Evolutionary conservation across 2,113 vertebrate genomes (phyloP).

Genomic region (Nycticryphes semicollaris): DNA sequence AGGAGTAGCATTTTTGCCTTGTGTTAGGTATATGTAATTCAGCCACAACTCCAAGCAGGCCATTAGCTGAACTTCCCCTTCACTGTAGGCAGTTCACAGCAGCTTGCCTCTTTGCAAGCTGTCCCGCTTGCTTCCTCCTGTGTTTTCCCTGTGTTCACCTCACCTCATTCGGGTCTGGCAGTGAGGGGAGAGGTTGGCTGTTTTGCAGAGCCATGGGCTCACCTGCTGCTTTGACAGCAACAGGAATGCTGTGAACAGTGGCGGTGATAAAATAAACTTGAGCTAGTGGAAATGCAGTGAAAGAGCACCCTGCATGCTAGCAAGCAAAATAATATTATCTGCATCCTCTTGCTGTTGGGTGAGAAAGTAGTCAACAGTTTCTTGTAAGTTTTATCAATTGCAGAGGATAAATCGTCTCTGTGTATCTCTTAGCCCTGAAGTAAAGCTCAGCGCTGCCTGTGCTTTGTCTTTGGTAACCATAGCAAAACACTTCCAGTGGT

Average conservation of each 20-base stretch:
- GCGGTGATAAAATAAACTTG: background rate
- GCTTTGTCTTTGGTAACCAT: background rate
- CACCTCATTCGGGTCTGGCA: accelerated
- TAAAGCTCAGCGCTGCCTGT: background rate
- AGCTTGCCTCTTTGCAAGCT: accelerated
- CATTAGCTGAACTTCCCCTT: background rate
- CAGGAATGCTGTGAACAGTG: accelerated
- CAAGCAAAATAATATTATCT: background rate
- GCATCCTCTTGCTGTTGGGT: background rate
- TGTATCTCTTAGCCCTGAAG: background rate
- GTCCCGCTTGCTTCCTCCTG: background rate
- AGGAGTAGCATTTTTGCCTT: background rate
- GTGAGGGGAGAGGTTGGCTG: accelerated
- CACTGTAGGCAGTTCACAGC: background rate
- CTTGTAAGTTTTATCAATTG: background rate
- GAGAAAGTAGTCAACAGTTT: background rate
- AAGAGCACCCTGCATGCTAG: background rate
- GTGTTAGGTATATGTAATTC: background rate
- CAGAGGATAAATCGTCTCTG: background rate
- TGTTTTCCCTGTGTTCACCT: background rate
- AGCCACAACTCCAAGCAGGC: background rate
- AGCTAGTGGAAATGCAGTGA: background rate
- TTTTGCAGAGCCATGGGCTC: background rate
- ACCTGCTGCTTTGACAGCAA: background rate
- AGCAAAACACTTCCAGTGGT: background rate